A percentile compares a stretch with the other conserved stretches of the same genome.
Conservation (phyloP, 92 coral and sea anemone genomes). For the Porites evermanni region DNA sequence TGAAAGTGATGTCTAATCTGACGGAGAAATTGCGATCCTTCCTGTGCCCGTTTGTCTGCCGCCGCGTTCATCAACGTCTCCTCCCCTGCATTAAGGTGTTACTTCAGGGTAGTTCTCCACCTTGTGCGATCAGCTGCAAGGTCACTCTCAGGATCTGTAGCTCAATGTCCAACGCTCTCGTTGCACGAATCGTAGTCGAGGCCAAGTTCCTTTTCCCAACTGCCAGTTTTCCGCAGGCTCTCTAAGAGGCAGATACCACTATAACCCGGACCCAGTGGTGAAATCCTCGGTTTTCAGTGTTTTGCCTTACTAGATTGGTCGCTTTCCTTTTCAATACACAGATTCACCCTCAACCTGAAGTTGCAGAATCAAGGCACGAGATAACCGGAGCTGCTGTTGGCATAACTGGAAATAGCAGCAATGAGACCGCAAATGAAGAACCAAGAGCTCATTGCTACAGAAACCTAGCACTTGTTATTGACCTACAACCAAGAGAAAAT, state of each 20-base stretch:
- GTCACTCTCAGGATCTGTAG: no score
- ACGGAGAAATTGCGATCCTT: no score
- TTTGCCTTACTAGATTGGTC: no score
- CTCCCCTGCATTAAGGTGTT: neutral
- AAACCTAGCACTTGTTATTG: conserved; percentile 18
- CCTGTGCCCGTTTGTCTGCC: neutral
- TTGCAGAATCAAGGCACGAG: conserved; percentile 1
- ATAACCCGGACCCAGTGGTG: no score
- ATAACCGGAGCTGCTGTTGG: neutral
- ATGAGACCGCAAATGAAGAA: neutral
- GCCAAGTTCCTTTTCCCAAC: no score
- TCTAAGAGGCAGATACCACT: no score
- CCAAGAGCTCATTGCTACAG: neutral
- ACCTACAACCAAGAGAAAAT: neutral
- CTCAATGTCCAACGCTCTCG: no score
- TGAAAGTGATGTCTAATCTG: no score
- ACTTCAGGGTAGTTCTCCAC: neutral
- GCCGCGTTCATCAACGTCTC: conserved; percentile 2
- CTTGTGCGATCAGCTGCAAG: neutral
- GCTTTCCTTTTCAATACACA: neutral
- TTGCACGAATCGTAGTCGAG: no score
- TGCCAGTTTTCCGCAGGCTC: no score
- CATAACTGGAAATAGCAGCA: neutral
- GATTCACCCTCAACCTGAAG: neutral
- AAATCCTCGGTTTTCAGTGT: no score